phyloP scores from a whole-genome alignment of 1,140 invertebrate genomes.

The Penaeus chinensis region DNA sequence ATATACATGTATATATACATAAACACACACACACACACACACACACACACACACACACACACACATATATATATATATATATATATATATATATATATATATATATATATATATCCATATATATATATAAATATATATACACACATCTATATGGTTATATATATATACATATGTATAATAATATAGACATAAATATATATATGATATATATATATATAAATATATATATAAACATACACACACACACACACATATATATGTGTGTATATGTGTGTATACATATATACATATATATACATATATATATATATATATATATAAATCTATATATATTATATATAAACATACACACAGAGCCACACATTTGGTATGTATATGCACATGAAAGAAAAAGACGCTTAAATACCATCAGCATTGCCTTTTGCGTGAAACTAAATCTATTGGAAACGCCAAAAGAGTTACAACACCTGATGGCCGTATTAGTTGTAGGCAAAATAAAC shows the following conservation, averaged over 20 bases:
- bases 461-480: too few relatives aligned
- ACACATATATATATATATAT: neutral
- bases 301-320: too few relatives aligned
- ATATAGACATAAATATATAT: neutral
- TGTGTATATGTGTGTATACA: neutral
- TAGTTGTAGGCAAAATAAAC: too few relatives aligned
- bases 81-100: neutral
- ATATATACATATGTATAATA: neutral
- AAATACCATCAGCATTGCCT: too few relatives aligned
- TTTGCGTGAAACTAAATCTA: too few relatives aligned
- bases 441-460: too few relatives aligned
- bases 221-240: conserved; percentile 4
- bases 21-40: neutral
- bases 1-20: neutral
- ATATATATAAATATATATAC: conserved; percentile 14
- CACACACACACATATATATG: neutral
- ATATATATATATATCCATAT: conserved; percentile 16
- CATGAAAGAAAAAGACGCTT: too few relatives aligned
- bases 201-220: neutral
- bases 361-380: too few relatives aligned
- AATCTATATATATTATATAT: too few relatives aligned
- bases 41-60: neutral
- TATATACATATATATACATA: neutral
- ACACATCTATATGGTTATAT: neutral
- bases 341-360: too few relatives aligned